phyloP scores from a whole-genome alignment of 2,888 invertebrate genomes.

The Erebia palarica region DNA sequence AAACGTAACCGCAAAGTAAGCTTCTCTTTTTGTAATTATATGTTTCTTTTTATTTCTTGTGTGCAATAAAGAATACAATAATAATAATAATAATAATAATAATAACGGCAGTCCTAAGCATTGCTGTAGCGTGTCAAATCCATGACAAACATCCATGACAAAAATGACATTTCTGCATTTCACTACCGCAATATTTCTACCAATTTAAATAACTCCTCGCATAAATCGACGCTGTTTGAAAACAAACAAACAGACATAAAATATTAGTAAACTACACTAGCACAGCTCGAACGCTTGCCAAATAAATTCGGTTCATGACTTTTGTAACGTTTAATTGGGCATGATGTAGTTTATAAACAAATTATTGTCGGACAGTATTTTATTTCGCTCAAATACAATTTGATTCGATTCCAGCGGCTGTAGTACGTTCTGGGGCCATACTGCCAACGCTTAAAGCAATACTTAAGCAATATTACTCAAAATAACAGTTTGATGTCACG shows the following conservation, averaged over 20 bases:
- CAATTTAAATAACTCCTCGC: conserved; percentile 7
- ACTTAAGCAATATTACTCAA: no score
- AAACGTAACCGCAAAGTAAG: no score
- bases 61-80: no score
- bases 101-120: no score
- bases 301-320: conserved; percentile 29
- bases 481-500: no score
- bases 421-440: no score
- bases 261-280: conserved; percentile 26
- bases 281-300: conserved; percentile 27
- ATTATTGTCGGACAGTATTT: conserved; percentile 5
- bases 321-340: conserved; percentile 15
- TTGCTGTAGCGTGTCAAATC: no score
- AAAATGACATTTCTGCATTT: background rate
- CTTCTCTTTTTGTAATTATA: no score
- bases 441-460: no score
- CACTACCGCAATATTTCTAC: background rate
- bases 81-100: no score
- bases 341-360: conserved; percentile 3
- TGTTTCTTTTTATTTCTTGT: no score
- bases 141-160: background rate
- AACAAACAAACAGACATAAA: conserved; percentile 28
- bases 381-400: background rate
- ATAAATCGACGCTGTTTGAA: conserved; percentile 30
- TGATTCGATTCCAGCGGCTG: background rate